Base-by-base conservation (phyloP, 2,113 vertebrate species). In the Lepisosteus oculatus region DNA sequence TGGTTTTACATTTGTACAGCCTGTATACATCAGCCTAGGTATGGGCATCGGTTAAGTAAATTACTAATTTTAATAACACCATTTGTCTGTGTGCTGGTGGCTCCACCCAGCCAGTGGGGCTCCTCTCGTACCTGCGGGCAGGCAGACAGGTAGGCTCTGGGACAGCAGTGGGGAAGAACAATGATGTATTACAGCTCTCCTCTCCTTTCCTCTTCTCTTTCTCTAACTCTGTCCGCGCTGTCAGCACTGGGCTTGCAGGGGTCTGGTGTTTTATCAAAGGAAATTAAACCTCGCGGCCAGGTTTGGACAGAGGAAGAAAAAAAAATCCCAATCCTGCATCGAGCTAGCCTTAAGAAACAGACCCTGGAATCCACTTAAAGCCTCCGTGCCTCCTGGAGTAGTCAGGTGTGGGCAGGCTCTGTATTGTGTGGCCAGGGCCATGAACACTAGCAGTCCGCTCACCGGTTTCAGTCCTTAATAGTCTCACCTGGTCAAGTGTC, bases 121-220 rank as follows among this genome's bases (percentile, higher is more conserved):
- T 8, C 62, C 29, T 29, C 62, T 29, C 3, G 29, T 9, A 51
- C 29, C 29, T 12, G 15, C 42, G 3, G n/a, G 62, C 62, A 8
- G n/a, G 8, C 3, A 8, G 2, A 29, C 62, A 8, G 8, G n/a
- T 43, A 64, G 3, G 29, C 62, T 29, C 17, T 64, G 8, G n/a
- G 9, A 12, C 6, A 41, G 62, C 42, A 64, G 11, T 64, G 62
- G 17, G 17, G 17, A 29, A 64, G 42, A 64, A 29, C 62, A 9
- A 12, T 15, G 62, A 64, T 64, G 5, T 64, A 64, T 64, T 64
- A 64, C 62, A 64, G 15, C 6, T 43, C 62, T 59, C 55, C 67
- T n/a, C 54, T 11, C 17, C 59, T 61, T 79, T 77, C 76, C 65
- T 69, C 79, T 74, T 76, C 71, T 68, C 66, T 54, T 13, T 47